Evolutionary conservation across 2,797 vertebrate genomes (phyloP).

Genomic region (Enteromius trimaculatus): DNA sequence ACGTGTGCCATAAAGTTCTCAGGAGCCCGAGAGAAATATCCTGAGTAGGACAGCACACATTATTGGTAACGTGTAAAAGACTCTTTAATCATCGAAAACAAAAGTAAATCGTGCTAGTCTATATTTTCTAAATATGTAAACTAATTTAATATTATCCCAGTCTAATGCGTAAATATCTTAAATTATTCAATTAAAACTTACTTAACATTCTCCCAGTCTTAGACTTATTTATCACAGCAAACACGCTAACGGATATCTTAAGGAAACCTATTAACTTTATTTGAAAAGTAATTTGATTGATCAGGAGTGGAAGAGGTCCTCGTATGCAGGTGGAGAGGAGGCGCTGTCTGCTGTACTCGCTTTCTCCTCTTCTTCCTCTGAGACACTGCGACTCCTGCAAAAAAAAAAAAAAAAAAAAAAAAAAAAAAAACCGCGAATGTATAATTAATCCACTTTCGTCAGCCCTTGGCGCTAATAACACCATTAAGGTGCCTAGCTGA

Average conservation of each 20-base stretch:
- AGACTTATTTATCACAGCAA: background rate
- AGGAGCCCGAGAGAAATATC: background rate
- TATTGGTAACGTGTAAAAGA: background rate
- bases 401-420: background rate
- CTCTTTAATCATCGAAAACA: background rate
- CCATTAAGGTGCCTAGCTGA: background rate
- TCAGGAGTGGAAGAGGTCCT: conserved; percentile 64
- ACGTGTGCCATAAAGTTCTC: conserved; percentile 17
- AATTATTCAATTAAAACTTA: background rate
- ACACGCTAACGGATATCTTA: background rate
- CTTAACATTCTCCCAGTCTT: background rate
- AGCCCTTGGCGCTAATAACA: background rate
- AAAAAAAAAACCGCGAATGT: background rate
- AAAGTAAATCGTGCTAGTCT: background rate
- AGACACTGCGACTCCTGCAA: conserved; percentile 18
- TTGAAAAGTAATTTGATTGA: background rate
- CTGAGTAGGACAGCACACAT: background rate
- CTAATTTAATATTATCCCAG: background rate
- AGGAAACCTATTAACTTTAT: background rate
- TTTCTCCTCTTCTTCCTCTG: conserved; percentile 10
- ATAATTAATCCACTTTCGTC: background rate
- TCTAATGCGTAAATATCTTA: background rate
- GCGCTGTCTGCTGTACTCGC: conserved; percentile 13
- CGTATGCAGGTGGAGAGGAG: conserved; percentile 68
- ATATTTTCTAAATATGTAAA: background rate